Evolutionary conservation across 2,888 invertebrate genomes (phyloP), one percentile per base, ranked within the genome.

Genomic region (Cylloceria caligata): DNA sequence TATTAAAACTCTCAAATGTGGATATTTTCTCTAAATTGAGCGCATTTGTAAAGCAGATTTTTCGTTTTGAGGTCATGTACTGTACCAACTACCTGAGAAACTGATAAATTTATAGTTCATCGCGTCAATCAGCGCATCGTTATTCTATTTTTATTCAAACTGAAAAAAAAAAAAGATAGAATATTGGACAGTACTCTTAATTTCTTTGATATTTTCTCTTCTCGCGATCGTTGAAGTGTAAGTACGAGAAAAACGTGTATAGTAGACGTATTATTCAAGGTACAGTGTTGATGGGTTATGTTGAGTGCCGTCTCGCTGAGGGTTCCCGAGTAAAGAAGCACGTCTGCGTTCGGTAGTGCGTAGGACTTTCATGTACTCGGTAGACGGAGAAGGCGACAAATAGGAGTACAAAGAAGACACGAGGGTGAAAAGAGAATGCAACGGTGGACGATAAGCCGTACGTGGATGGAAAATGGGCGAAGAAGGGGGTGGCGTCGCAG

Each of bases 301-400:
- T 55, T 19, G 67, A 71, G 82, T 68, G 71, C 19, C 65, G 57
- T 79, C 79, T 68, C 71, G 71, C 62, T 60, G 75, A 72, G 82
- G 82, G 72, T 47, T 67, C 57, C 72, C 60, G 76, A 67, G 39
- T 60, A 81, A 71, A 75, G 71, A 71, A 78, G 75, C 82, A 55
- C 78, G 82, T 78, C 79, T 75, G 75, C 71, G 78, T 67, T 71
- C 45, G 78, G 71, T 30, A 62, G 74, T 75, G 78, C 74, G 78
- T 47, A 69, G 68, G 62, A 73, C 65, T 75, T 80, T 81, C 72
- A 81, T 69, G 72, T 64, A 47, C 75, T 72, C 67, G 74, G 75
- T 36, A 55, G 78, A 78, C 65, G 57, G 30, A 55, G 55, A 30
- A 72, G 65, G 75, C 62, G 69, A 82, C 73, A 75, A 71, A 78